Base-by-base conservation (phyloP, 1,140 invertebrate species). In the Goniozus legneri region DNA sequence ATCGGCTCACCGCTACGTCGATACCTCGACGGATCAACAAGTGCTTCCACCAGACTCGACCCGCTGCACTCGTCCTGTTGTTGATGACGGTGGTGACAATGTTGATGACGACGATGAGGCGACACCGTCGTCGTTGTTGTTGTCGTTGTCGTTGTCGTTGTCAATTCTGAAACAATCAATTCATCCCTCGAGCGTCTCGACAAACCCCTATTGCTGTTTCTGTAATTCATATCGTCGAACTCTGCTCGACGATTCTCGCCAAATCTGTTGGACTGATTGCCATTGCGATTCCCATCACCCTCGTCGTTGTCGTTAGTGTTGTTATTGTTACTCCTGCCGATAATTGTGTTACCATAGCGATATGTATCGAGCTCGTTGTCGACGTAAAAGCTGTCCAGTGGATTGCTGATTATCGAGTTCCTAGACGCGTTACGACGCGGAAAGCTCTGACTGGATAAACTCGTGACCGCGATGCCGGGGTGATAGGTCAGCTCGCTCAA, bases 351-450 rank as follows among this genome's bases (percentile, higher is more conserved):
- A 2, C 44, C 37, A 8, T 59, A 54, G 19, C 57, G 49, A 51
- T 58, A 55, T 31, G 51, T 32, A 10, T 56, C 56, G 3, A 70
- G 24, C 33, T 69, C 67, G 33, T 69, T 69, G 42, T 66, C 62
- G 30, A 66, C 47, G 44, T 62, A 69, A 40, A 65, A 71, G 24
- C 54, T 56, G 34, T 69, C 65, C 12, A 71, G 35, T 0, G 66
- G 66, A 44, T 69, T 71, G 44, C 51, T 58, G 24, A 67, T 69
- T 2, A 68, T 50, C 8, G 65, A 57, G 48, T 69, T 64, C n/a
- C 65, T 58, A 8, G 54, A 50, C 1, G 66, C 43, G 32, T 50
- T 58, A 19, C 53, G 48, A 7, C 64, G 58, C 6, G 67, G 63
- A 8, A 64, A 62, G 37, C 61, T 70, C 18, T 62, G 66, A 20